phyloP scores from a whole-genome alignment of 1,140 invertebrate species.

The Lycorma delicatula region DNA sequence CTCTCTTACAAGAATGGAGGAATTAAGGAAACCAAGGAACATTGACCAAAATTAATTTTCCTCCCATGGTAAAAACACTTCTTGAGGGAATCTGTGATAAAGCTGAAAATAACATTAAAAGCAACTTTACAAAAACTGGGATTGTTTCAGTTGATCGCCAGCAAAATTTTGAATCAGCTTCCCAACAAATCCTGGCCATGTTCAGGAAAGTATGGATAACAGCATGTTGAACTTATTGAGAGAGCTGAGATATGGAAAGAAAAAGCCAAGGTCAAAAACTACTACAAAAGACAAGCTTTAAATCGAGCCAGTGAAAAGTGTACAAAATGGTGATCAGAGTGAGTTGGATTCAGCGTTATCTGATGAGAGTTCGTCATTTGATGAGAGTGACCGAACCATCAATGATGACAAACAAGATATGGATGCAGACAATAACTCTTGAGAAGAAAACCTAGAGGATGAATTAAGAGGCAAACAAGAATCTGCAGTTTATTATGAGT shows the following conservation, averaged over 20 bases:
- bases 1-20: not conserved
- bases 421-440: not conserved
- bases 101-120: not conserved
- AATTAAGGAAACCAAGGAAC: not conserved
- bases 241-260: not conserved
- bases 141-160: not conserved
- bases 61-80: not conserved
- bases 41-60: not conserved
- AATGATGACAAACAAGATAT: not conserved
- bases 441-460: not conserved
- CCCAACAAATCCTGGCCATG: not conserved
- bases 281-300: not conserved
- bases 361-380: too few relatives aligned
- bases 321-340: not conserved
- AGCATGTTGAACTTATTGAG: not conserved
- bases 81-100: not conserved
- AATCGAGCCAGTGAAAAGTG: not conserved
- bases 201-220: not conserved
- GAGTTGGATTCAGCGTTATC: not conserved
- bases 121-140: not conserved
- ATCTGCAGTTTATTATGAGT: not conserved
- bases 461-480: not conserved
- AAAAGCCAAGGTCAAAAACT: not conserved
- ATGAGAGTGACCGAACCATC: too few relatives aligned
- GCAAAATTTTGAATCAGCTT: not conserved